A percentile compares a stretch with the other conserved stretches of the same genome.
Conservation (phyloP, 2,113 vertebrate species). For the Geococcyx californianus region DNA sequence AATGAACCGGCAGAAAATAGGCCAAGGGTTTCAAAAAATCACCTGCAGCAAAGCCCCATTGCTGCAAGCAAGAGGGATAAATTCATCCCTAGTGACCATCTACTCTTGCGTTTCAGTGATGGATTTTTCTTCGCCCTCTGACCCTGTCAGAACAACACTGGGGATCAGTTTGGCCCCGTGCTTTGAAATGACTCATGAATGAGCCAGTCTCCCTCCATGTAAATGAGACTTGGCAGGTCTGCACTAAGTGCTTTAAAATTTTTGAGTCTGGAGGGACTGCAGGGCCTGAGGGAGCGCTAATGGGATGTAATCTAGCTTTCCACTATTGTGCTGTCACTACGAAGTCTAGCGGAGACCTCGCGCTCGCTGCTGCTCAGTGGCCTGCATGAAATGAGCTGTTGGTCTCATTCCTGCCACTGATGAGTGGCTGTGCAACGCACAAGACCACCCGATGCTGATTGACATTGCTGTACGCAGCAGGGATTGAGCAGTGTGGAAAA, state of each 20-base stretch:
- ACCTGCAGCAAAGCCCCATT: constrained; percentile 16
- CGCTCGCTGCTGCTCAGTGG: constrained; percentile 22
- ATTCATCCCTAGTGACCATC: neutral
- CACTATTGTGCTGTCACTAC: neutral
- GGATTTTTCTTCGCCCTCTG: constrained; percentile 24
- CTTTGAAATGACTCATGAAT: constrained; percentile 48
- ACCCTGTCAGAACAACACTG: constrained; percentile 34
- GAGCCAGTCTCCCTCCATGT: neutral
- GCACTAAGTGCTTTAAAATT: constrained; percentile 13
- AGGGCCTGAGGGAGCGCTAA: neutral
- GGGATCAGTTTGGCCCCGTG: constrained; percentile 21
- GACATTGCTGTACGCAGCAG: neutral
- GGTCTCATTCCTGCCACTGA: neutral
- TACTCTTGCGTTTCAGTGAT: neutral
- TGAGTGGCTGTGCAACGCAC: neutral
- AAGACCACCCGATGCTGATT: neutral
- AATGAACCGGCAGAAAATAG: neutral
- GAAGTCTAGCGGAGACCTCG: neutral
- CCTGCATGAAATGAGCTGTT: constrained; percentile 36
- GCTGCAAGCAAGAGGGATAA: neutral
- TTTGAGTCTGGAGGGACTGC: neutral
- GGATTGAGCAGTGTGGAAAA: neutral
- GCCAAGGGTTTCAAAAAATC: neutral
- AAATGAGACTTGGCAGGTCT: constrained; percentile 55
- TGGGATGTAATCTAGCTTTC: constrained; percentile 18